A percentile compares a stretch with the other conserved stretches of the same genome.
phyloP scores from a whole-genome alignment of 2,888 invertebrate species.

The Athalia cordata region DNA sequence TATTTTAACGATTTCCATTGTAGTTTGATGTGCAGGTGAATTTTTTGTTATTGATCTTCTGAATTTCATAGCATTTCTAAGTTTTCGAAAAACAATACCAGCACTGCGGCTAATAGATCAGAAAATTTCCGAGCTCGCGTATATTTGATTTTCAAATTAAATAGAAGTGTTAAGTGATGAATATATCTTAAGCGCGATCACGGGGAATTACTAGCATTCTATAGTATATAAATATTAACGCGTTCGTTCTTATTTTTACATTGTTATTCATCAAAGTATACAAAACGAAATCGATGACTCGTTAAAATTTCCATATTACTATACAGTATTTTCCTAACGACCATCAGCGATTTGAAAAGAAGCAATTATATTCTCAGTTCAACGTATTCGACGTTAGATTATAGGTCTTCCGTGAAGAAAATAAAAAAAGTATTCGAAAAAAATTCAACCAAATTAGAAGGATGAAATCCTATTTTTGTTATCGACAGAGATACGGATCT shows the following conservation, averaged over 20 bases:
- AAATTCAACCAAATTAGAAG: background rate
- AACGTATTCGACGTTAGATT: too few species aligned
- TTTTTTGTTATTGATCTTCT: too few species aligned
- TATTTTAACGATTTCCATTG: too few species aligned
- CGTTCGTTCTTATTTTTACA: background rate
- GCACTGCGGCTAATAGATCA: too few species aligned
- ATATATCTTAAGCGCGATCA: background rate
- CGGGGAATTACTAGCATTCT: slow-evolving; percentile 25
- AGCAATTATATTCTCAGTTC: background rate
- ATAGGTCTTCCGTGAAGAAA: background rate
- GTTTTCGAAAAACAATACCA: too few species aligned
- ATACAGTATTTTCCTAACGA: slow-evolving; percentile 8
- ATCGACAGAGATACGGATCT: too few species aligned
- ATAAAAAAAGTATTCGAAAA: background rate
- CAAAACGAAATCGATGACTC: slow-evolving; percentile 3
- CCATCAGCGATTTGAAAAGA: background rate
- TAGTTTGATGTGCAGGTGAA: too few species aligned
- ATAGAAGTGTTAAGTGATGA: background rate
- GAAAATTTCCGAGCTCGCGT: background rate
- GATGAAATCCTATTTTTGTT: too few species aligned
- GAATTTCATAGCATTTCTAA: too few species aligned
- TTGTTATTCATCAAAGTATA: slow-evolving; percentile 8
- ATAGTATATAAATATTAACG: background rate
- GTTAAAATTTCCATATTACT: slow-evolving; percentile 10
- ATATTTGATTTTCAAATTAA: background rate